Evolutionary conservation across 2,797 vertebrate species (phyloP).

Genomic region (Amblyopsis hoosieri): DNA sequence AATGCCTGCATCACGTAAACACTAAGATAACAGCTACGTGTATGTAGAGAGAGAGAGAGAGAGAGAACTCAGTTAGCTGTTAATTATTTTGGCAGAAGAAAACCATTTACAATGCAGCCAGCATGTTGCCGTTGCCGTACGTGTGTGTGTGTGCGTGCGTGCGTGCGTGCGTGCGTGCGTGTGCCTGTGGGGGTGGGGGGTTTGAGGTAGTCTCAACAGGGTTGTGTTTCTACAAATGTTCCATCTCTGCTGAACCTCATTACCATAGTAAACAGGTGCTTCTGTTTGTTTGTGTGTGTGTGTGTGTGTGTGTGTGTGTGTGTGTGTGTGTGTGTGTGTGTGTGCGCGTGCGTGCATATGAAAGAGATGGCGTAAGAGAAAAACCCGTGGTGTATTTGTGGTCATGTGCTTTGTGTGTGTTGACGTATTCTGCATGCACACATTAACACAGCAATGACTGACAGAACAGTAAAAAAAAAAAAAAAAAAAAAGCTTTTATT

Average conservation of each 20-base stretch:
- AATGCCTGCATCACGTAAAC: no score
- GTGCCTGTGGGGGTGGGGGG: slow-evolving; percentile 1
- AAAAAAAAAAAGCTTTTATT: slow-evolving; percentile 53
- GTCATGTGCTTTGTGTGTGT: slow-evolving; percentile 13
- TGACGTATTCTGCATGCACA: slow-evolving; percentile 42
- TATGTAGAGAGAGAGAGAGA: slow-evolving; percentile 1
- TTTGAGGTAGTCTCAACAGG: slow-evolving; percentile 45
- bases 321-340: slow-evolving; percentile 10
- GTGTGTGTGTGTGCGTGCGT: slow-evolving; percentile 21
- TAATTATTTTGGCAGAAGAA: slow-evolving; percentile 60
- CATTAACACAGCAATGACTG: slow-evolving; percentile 46
- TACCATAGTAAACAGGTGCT: slow-evolving; percentile 70
- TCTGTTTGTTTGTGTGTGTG: background rate
- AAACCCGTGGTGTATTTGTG: slow-evolving; percentile 11
- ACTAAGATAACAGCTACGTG: no score
- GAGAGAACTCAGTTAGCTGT: slow-evolving; percentile 42
- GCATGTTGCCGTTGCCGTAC: slow-evolving; percentile 18
- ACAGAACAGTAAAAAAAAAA: slow-evolving; percentile 30
- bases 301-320: background rate
- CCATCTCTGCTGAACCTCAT: slow-evolving; percentile 60
- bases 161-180: slow-evolving; percentile 9
- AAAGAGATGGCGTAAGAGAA: slow-evolving; percentile 20
- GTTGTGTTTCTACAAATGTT: slow-evolving; percentile 68
- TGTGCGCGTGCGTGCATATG: background rate
- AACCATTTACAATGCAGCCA: slow-evolving; percentile 35